phyloP scores from a whole-genome alignment of 2,113 vertebrate genomes.

The Pycnonotus jocosus region DNA sequence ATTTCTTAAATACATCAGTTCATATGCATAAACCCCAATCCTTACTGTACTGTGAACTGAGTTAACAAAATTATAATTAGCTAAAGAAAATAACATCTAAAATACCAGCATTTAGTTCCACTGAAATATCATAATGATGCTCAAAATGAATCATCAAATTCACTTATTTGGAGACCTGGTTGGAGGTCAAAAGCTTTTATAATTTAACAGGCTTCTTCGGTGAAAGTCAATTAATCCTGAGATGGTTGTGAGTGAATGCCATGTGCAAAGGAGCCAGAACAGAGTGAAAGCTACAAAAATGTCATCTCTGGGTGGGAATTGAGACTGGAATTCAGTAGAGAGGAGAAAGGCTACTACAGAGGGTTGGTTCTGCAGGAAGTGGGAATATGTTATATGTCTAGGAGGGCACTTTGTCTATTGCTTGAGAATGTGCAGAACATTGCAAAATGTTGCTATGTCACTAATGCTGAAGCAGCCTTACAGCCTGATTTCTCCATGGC shows the following conservation, averaged over 20 bases:
- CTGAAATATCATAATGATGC: background rate
- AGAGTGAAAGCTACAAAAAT: background rate
- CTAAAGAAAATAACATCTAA: background rate
- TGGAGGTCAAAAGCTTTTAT: background rate
- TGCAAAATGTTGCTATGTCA: background rate
- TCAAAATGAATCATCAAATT: background rate
- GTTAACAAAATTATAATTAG: background rate
- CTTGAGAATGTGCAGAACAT: background rate
- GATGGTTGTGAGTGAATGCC: background rate
- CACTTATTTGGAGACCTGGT: background rate
- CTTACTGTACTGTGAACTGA: background rate
- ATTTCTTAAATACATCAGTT: background rate
- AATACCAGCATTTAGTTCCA: background rate
- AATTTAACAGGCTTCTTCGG: background rate
- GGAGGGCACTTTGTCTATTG: background rate
- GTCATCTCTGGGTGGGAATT: fast-evolving
- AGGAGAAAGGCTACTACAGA: background rate
- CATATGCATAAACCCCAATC: background rate
- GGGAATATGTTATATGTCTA: background rate
- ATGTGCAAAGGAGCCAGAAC: background rate
- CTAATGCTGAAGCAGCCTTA: background rate
- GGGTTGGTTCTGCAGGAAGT: background rate
- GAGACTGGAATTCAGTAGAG: background rate
- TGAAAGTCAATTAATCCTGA: background rate
- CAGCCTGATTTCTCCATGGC: background rate